Conservation (phyloP, 2,797 vertebrate species). For the Masticophis lateralis region DNA sequence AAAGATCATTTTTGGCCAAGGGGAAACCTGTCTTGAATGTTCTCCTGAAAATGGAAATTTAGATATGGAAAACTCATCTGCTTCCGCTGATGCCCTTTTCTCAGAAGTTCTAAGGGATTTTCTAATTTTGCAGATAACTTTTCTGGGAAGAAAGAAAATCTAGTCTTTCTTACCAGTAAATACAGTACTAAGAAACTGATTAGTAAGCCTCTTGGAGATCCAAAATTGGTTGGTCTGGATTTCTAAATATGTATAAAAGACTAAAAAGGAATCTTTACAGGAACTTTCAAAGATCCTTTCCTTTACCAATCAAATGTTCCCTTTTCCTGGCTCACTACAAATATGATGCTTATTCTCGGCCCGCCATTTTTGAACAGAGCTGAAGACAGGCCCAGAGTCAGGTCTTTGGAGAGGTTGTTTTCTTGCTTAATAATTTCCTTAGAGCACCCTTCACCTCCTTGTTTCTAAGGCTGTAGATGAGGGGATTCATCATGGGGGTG, state of each 20-base stretch:
- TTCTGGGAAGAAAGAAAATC: neutral
- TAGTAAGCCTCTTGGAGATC: neutral
- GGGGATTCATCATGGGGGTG: conserved; percentile 14
- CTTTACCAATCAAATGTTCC: neutral
- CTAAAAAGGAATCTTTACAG: neutral
- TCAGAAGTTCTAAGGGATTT: neutral
- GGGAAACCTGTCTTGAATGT: neutral
- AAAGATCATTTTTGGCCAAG: neutral
- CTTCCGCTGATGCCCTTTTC: neutral
- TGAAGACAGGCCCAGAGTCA: neutral
- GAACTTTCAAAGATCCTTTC: neutral
- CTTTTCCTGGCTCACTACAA: neutral
- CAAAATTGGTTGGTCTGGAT: neutral
- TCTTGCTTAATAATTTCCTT: neutral
- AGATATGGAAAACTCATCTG: neutral
- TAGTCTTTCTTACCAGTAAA: neutral
- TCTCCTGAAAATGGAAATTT: neutral
- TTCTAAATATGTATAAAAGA: neutral
- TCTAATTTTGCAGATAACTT: neutral
- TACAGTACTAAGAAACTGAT: neutral
- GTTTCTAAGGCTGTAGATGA: conserved; percentile 8
- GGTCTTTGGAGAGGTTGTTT: neutral
- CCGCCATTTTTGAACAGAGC: neutral
- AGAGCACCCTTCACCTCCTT: neutral
- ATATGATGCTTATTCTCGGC: neutral